phyloP scores from a whole-genome alignment of 2,888 invertebrate species.

The Callyntrura guangdongensis region DNA sequence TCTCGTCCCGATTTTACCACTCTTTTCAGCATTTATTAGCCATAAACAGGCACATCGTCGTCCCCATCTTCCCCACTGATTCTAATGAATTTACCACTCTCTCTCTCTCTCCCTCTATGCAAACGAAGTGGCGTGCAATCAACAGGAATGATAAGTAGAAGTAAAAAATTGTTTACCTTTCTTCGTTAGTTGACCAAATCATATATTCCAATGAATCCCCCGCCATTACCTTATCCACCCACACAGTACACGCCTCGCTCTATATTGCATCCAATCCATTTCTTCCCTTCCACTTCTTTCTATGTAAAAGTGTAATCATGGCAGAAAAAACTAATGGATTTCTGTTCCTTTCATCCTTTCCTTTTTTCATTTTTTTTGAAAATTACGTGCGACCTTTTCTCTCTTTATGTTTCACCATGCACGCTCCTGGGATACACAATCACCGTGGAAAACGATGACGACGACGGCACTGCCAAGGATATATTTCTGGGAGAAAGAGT shows the following conservation, averaged over 20 bases:
- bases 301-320: neutral
- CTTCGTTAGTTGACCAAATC: neutral
- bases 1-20: too few relatives aligned
- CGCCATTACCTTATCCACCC: neutral
- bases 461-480: neutral
- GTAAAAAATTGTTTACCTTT: neutral
- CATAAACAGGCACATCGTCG: too few relatives aligned
- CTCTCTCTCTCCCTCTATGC: neutral
- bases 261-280: neutral
- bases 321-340: neutral
- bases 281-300: neutral
- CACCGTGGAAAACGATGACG: neutral
- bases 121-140: neutral
- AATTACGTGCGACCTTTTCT: constrained; percentile 7
- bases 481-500: neutral
- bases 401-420: neutral
- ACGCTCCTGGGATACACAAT: neutral
- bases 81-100: neutral
- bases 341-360: neutral
- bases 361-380: neutral
- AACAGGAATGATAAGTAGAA: neutral
- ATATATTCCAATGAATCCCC: neutral
- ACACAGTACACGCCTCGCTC: neutral
- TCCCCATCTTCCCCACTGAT: too few relatives aligned
- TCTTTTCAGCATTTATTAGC: too few relatives aligned